Percentiles rank a stretch among this genome's conserved stretches.
Evolutionary conservation across 2,113 vertebrate species (phyloP).

Genomic region (Zosterops pallidus): DNA sequence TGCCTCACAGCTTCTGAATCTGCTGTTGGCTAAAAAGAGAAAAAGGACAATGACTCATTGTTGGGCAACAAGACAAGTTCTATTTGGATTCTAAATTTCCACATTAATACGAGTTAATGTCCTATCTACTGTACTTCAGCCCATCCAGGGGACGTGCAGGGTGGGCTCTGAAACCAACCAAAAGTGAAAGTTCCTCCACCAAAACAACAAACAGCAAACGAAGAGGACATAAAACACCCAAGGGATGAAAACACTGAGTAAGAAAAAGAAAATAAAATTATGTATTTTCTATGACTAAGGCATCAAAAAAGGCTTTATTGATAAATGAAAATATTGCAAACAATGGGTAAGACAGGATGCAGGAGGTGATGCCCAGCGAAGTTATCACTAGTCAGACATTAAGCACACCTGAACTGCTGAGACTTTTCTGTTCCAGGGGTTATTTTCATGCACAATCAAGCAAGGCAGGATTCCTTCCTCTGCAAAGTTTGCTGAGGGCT

Average conservation of each 20-base stretch:
- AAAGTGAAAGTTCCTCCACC: slow-evolving; percentile 69
- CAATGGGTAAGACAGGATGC: not conserved
- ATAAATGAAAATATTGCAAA: not conserved
- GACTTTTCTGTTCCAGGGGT: not conserved
- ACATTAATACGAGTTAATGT: slow-evolving; percentile 43
- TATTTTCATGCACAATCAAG: not conserved
- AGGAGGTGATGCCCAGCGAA: not conserved
- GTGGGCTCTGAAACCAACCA: slow-evolving; percentile 65
- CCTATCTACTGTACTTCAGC: slow-evolving; percentile 8
- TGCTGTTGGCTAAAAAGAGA: slow-evolving; percentile 65
- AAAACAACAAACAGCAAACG: slow-evolving; percentile 70
- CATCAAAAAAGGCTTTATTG: slow-evolving; percentile 27
- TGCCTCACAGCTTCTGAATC: slow-evolving; percentile 74
- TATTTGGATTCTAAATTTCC: slow-evolving; percentile 56
- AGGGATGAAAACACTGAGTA: slow-evolving; percentile 49
- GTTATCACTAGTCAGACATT: not conserved
- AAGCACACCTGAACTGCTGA: not conserved
- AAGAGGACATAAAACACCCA: slow-evolving; percentile 40
- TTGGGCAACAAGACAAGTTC: slow-evolving; percentile 60
- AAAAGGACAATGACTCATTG: slow-evolving; percentile 76
- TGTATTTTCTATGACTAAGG: slow-evolving; percentile 25
- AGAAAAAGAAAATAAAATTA: not conserved
- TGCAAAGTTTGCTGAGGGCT: not conserved
- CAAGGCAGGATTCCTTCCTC: not conserved
- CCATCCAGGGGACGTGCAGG: slow-evolving; percentile 55